Evolutionary conservation across 2,888 invertebrate species (phyloP), one percentile per base, ranked within the genome.

Genomic region (Drosophila barbarae): DNA sequence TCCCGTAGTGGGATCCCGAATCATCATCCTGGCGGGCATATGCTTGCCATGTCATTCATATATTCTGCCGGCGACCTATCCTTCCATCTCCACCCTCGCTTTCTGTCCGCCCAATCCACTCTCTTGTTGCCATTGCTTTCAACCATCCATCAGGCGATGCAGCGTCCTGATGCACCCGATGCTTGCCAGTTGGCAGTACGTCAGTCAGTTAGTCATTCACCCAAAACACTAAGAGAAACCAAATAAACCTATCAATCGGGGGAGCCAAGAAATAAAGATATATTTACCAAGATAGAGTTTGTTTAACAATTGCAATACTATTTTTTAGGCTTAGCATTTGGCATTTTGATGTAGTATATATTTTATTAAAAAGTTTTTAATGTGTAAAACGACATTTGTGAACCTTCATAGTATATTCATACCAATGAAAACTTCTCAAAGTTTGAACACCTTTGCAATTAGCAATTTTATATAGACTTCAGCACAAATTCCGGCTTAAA

Each of bases 11-110:
- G 60, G 53, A 49, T 36, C 49, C 30, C 23, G 42, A 42, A 39
- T 59, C 30, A 60, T 61, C 53, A 30, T 39, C 38, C 72, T 42
- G 41, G 41, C 69, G 57, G 50, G 73, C 57, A 72, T 64, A 75
- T 78, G 84, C 68, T 69, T 65, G 76, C 67, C 85, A 76, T 84
- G 85, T 84, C 81, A 85, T 84, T 85, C 85, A 84, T 85, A 69
- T 85, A 79, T 84, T 79, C 77, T 85, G 79, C 78, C 71, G 81
- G 54, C 36, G 18, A 44, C 44, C 36, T 10, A 59, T 59, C 60
- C 36, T n/a, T 10, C 41, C 38, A 21, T 13, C 21, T 23, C 26
- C n/a, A 12, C 28, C 10, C 10, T 35, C 30, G 10, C 10, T 36
- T 23, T 35, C 30, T 38, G 26, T 10, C 28, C 36, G 12, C 10